These are phyloP conservation scores for Apomyelois bistriatella DNA, from an alignment of 2,888 invertebrate species.

Conservation along the genomic window DNA sequence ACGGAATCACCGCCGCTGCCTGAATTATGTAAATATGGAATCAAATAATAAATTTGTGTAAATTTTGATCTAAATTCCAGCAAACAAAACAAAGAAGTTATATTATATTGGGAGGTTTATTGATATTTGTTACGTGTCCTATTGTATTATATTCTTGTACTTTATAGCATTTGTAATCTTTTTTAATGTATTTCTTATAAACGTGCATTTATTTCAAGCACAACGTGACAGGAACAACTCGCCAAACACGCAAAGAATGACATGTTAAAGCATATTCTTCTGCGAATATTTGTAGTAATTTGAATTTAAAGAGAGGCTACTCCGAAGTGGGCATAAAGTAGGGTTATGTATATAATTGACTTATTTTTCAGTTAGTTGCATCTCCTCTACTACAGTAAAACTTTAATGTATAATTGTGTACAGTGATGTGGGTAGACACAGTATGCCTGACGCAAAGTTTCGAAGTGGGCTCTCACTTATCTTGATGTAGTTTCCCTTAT, in stretches of 20 bases:
- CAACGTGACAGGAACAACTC: too few species aligned
- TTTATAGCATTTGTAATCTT: too few species aligned
- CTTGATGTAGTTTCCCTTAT: slow-evolving; percentile 55
- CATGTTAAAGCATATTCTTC: too few species aligned
- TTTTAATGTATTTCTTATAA: too few species aligned
- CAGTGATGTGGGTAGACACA: neutral
- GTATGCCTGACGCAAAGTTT: slow-evolving; percentile 37
- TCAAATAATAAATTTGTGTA: slow-evolving; percentile 48
- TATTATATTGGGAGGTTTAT: neutral
- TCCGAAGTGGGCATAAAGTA: too few species aligned
- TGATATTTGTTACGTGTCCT: neutral
- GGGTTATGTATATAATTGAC: too few species aligned
- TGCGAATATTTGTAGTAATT: too few species aligned
- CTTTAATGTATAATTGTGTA: neutral
- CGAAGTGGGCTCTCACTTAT: slow-evolving; percentile 48
- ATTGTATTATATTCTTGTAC: too few species aligned
- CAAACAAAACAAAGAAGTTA: slow-evolving; percentile 1
- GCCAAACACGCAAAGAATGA: too few species aligned
- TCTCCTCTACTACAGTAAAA: neutral
- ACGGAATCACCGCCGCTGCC: slow-evolving; percentile 56
- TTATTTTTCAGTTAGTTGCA: neutral
- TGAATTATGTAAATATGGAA: slow-evolving; percentile 74
- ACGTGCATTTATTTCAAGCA: too few species aligned
- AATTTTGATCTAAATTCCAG: slow-evolving; percentile 22
- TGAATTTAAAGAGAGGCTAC: too few species aligned